Percentiles rank a stretch among this genome's conserved stretches.
Conservation (phyloP, 2,113 vertebrate species). For the human (Homo sapiens) region GRCh38 chr16:59566501-59567000, state of each 20-base stretch:
- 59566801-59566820: slow-evolving; percentile 55
- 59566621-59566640: background rate
- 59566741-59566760: background rate
- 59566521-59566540: background rate
- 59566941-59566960: background rate
- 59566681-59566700: background rate
- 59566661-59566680: background rate
- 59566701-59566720: background rate
- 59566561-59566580: background rate
- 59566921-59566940: background rate
- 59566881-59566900: background rate
- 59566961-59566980: background rate
- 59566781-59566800: slow-evolving; percentile 44
- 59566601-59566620: background rate
- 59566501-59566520: background rate
- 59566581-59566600: background rate
- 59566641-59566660: background rate
- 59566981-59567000: background rate
- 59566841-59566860: slow-evolving; percentile 55
- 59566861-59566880: slow-evolving; percentile 36
- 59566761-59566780: background rate
- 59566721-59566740: slow-evolving; percentile 34
- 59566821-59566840: slow-evolving; percentile 36
- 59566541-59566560: background rate
- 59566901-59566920: background rate